Percentiles rank a stretch among this genome's conserved stretches.
phyloP scores from a whole-genome alignment of 2,797 vertebrate genomes.

The Epinephelus malabaricus region DNA sequence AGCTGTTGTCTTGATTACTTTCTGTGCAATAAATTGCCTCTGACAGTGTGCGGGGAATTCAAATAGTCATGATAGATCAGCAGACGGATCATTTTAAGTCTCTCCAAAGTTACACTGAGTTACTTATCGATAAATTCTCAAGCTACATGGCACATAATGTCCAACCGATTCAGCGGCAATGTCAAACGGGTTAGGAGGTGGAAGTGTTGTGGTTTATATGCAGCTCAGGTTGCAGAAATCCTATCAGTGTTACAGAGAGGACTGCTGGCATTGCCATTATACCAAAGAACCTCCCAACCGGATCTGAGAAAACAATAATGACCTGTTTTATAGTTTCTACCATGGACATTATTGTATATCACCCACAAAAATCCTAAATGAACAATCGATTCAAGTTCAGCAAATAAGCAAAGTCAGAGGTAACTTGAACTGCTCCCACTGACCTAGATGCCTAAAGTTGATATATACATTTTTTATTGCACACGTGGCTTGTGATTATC shows the following conservation, averaged over 20 bases:
- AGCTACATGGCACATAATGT: neutral
- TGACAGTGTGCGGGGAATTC: neutral
- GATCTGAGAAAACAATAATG: too few species aligned
- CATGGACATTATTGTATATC: neutral
- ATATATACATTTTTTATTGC: neutral
- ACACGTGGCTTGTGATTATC: neutral
- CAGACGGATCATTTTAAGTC: constrained; percentile 4
- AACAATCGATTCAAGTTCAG: neutral
- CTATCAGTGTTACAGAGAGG: neutral
- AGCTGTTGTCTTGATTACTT: constrained; percentile 17
- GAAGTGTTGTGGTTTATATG: neutral
- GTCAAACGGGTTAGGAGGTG: neutral
- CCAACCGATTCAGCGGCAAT: neutral
- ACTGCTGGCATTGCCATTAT: neutral
- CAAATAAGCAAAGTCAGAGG: neutral
- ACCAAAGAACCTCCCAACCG: too few species aligned
- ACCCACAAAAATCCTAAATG: neutral
- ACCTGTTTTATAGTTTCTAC: neutral
- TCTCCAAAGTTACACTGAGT: neutral
- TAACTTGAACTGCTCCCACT: neutral
- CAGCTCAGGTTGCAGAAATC: neutral
- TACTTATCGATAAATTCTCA: neutral
- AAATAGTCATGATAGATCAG: constrained; percentile 12
- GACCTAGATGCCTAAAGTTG: neutral
- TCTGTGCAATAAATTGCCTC: constrained; percentile 6